Percentiles rank a stretch among this genome's conserved stretches.
Evolutionary conservation across 2,113 vertebrate genomes (phyloP).

Genomic region (Conger conger): DNA sequence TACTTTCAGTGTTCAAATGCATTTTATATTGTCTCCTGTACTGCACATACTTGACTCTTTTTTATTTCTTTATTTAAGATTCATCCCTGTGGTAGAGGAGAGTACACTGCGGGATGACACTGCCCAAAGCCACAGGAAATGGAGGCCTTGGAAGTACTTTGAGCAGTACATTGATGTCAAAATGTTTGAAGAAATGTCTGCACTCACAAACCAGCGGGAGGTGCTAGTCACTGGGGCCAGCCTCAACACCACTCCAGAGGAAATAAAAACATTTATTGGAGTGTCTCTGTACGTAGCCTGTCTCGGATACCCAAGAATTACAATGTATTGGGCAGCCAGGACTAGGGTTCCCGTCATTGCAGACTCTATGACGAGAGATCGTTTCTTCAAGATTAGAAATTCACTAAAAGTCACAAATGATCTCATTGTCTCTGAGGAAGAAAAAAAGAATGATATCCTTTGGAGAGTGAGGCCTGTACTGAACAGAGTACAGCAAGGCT

Average conservation of each 20-base stretch:
- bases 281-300: constrained; percentile 6
- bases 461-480: constrained; percentile 18
- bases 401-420: constrained; percentile 19
- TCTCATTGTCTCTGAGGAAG: constrained; percentile 17
- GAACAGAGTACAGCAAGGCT: not conserved
- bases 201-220: constrained; percentile 15
- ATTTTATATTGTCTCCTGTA: not conserved
- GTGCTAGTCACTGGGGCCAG: constrained; percentile 12
- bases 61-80: not conserved
- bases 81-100: not conserved
- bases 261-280: constrained; percentile 19
- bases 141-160: constrained; percentile 8
- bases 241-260: constrained; percentile 12
- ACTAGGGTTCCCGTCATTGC: constrained; percentile 11
- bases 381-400: constrained; percentile 13
- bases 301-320: constrained; percentile 13
- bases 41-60: not conserved
- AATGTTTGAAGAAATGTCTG: constrained; percentile 19
- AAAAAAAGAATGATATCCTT: not conserved
- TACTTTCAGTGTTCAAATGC: not conserved
- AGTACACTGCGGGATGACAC: constrained; percentile 6
- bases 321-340: constrained; percentile 17
- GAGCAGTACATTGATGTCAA: constrained; percentile 17
- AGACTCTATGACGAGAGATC: constrained; percentile 14
- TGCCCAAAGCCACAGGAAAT: constrained; percentile 1